Percentiles rank a stretch among this genome's conserved stretches.
phyloP scores from a whole-genome alignment of 2,797 vertebrate species.

The Anguilla pacifica region DNA sequence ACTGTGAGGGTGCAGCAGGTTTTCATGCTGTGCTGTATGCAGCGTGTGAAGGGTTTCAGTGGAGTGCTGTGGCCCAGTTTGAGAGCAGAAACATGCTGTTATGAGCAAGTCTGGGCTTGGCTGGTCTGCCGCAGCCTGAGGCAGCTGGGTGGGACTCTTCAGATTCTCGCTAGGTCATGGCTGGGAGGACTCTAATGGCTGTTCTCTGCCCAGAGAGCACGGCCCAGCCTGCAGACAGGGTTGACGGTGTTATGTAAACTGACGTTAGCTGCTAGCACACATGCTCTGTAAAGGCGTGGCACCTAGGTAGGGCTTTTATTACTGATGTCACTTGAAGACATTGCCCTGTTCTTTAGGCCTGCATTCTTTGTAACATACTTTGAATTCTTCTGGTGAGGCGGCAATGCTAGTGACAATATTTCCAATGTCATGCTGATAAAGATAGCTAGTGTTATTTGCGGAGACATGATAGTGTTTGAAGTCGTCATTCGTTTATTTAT shows the following conservation, averaged over 20 bases:
- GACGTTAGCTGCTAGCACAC: background rate
- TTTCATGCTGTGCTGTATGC: background rate
- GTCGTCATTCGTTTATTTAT: no score
- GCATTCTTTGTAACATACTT: background rate
- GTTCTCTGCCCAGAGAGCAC: background rate
- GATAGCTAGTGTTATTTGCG: background rate
- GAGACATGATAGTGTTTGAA: background rate
- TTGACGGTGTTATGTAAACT: slow-evolving; percentile 5
- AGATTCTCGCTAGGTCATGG: background rate
- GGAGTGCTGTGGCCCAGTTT: background rate
- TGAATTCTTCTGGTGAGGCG: background rate
- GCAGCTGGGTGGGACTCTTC: background rate
- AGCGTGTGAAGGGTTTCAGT: background rate
- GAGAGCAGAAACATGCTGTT: background rate
- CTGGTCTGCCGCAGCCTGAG: background rate
- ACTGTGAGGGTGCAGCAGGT: background rate
- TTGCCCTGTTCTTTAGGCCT: background rate
- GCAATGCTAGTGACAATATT: background rate
- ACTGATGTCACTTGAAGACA: background rate
- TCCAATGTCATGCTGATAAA: background rate
- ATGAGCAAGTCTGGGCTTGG: background rate
- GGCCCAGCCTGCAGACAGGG: slow-evolving; percentile 11
- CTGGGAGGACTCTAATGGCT: background rate
- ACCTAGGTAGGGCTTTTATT: background rate
- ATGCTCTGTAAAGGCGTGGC: slow-evolving; percentile 20